Evolutionary conservation across 2,797 vertebrate genomes (phyloP), one percentile per base, ranked within the genome.

Genomic region (Pipistrellus kuhlii): DNA sequence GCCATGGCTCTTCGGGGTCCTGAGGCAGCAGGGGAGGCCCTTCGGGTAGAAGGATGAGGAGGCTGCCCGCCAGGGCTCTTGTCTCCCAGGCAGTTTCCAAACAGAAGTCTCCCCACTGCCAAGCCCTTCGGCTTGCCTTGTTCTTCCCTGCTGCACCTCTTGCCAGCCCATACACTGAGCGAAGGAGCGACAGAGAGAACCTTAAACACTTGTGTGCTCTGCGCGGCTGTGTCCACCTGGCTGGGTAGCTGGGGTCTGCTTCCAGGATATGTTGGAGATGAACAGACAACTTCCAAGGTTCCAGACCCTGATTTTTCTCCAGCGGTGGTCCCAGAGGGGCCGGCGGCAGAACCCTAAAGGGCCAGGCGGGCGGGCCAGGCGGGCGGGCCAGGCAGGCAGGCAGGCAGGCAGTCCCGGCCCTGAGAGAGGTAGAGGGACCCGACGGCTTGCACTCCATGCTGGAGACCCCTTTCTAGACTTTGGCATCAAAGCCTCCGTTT

Each of bases 381-480:
- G n/a, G 62, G 73, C 30, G 21, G 55, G 20, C 20, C 53, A 55
- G 53, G 55, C 55, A 57, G 55, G 23, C 55, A 57, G 41, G 64
- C 78, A 55, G 53, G 55, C 55, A 57, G 55, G 23, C 55, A 71
- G 66, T 32, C 51, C 80, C 25, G 71, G 38, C 75, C 73, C 95
- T 84, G 78, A 93, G 81, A 71, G 55, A 85, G 81, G 85, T 57
- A 62, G 90, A 62, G 35, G 85, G 46, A 18, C 92, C 66, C 23
- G 20, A 35, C 38, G 81, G 9, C 59, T 18, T 53, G 78, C 91
- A 87, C 92, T 90, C 92, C 51, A 8, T 69, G 53, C 59, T 48
- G n/a, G 90, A 68, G 82, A 51, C 51, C 71, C 30, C 62, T 69
- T 85, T 90, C 83, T 82, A 89, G 81, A 66, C 89, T 91, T 89